Percentiles rank a stretch among this genome's conserved stretches.
Evolutionary conservation across 1,140 invertebrate genomes (phyloP).

Genomic region (Cheumatopsyche charites): DNA sequence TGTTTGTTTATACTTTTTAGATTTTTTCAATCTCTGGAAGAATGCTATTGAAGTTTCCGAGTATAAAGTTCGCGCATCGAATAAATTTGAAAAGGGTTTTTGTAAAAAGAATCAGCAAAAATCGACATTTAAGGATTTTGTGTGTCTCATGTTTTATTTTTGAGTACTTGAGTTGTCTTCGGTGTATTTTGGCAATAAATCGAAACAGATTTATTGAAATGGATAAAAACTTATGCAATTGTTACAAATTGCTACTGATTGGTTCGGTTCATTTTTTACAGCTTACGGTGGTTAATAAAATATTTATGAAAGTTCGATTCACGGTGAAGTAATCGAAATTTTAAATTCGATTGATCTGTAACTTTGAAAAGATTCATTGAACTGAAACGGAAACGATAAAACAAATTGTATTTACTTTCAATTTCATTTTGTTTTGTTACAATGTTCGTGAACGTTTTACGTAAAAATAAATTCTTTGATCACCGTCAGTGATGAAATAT

Average conservation of each 20-base stretch:
- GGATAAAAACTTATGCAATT: constrained; percentile 5
- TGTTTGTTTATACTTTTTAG: no score
- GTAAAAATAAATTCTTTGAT: background rate
- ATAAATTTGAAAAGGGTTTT: no score
- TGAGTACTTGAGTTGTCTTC: no score
- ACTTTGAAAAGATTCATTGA: background rate
- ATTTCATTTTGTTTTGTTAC: background rate
- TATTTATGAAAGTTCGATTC: background rate
- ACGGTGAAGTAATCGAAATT: constrained; percentile 1
- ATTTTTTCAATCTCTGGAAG: no score
- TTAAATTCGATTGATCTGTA: constrained; percentile 9
- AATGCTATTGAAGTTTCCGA: no score
- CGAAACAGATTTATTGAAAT: no score
- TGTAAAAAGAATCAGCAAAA: no score
- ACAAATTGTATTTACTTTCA: background rate
- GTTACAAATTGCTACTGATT: constrained; percentile 11
- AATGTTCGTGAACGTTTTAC: background rate
- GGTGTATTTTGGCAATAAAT: no score
- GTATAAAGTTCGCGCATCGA: no score
- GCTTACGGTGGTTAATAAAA: background rate
- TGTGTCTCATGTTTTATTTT: no score
- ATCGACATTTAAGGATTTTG: no score
- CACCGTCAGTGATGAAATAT: background rate
- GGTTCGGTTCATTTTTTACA: background rate
- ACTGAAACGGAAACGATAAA: constrained; percentile 16